phyloP scores from a whole-genome alignment of 2,797 vertebrate genomes.

The Tokudaia muenninki region DNA sequence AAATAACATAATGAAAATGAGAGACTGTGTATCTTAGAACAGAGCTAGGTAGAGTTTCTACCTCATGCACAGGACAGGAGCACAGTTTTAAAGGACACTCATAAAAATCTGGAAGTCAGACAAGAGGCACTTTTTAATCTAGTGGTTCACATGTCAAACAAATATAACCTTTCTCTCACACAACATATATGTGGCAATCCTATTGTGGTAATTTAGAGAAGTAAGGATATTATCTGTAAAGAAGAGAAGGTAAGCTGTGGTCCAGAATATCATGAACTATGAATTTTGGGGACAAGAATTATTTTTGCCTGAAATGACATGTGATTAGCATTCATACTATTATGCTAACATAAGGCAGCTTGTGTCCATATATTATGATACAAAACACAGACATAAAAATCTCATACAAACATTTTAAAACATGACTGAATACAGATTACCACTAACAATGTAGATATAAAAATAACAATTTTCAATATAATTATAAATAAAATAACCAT shows the following conservation, averaged over 20 bases:
- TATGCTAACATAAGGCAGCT: background rate
- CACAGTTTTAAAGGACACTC: conserved; percentile 42
- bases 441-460: conserved; percentile 83
- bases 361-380: conserved; percentile 21
- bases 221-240: background rate
- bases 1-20: conserved; percentile 1
- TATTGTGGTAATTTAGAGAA: conserved; percentile 31
- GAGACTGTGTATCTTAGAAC: background rate
- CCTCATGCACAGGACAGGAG: conserved; percentile 40
- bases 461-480: conserved; percentile 28
- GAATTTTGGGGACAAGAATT: background rate
- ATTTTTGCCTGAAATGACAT: background rate
- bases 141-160: conserved; percentile 74
- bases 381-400: conserved; percentile 79
- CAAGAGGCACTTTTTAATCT: conserved; percentile 48
- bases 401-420: conserved; percentile 76
- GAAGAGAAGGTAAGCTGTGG: conserved; percentile 52
- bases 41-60: conserved; percentile 62
- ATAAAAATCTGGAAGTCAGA: conserved; percentile 80
- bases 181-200: conserved; percentile 70
- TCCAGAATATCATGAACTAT: conserved; percentile 60
- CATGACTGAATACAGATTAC: conserved; percentile 82
- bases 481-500: conserved; percentile 87
- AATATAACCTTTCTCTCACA: conserved; percentile 59
- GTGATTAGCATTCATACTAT: conserved; percentile 23